Evolutionary conservation across 1,140 invertebrate genomes (phyloP), one percentile per base, ranked within the genome.

Genomic region (Gonioctena quinquepunctata): DNA sequence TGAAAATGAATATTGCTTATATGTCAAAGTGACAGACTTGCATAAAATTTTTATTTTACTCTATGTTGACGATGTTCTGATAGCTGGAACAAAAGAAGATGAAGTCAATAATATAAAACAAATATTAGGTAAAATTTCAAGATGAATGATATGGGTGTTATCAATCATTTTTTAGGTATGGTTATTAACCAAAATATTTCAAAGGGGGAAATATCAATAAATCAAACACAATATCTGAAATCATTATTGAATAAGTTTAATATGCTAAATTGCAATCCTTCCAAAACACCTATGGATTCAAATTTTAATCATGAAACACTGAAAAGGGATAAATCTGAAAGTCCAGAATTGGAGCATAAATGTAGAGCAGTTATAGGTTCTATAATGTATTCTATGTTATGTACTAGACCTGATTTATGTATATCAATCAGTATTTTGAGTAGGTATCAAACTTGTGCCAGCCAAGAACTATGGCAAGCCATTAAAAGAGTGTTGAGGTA

Each of bases 341-440:
- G 28, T 66, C 23, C n/a, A 33, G 60, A 70, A 22, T 18, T 73
- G 1, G 71, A 70, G 64, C 56, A 59, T 11, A 70, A 68, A 13
- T 73, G 68, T 54, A 60, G 72, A 56, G 50, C 49, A 23, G 54
- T 62, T 48, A 70, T 73, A 28, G 68, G 72, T 13, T 67, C 48
- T 16, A 42, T 70, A 28, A 73, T 73, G 72, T 73, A 70, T 66
- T 64, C 68, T 6, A 70, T 68, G 68, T 27, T 70, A 19, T 65
- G 68, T 59, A 26, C 68, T 2, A 60, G 65, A 63, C 72, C 67
- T 22, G 71, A 72, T 62, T 67, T 73, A 61, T 70, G 71, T 67
- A 42, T 63, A 16, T 42, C 23, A 7, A 27, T 61, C 8, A 61
- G 59, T 18, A 61, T 61, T 11, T 6, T 61, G 28, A 61, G 59